A percentile compares a stretch with the other conserved stretches of the same genome.
Conservation (phyloP, 2,113 vertebrate genomes). For the Chionis minor region DNA sequence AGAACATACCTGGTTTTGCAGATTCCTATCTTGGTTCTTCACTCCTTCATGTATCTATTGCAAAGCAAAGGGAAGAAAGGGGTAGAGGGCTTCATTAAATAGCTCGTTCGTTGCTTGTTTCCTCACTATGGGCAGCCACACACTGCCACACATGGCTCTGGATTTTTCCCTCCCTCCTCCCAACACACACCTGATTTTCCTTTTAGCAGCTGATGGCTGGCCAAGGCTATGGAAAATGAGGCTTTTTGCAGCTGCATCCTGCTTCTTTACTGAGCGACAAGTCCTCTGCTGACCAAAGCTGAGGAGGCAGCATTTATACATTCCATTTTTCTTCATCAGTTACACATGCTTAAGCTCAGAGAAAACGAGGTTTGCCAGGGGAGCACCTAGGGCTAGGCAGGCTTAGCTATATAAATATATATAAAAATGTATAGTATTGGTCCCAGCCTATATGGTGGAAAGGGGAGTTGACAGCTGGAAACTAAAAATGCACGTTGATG, state of each 20-base stretch:
- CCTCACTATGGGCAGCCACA: rapidly evolving
- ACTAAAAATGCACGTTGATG: too few relatives aligned
- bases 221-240: neutral
- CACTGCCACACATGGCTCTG: neutral
- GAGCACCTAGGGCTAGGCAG: neutral
- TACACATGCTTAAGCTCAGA: neutral
- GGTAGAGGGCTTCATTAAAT: neutral
- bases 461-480: neutral
- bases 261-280: neutral
- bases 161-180: neutral
- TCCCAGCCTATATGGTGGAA: neutral
- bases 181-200: neutral
- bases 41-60: rapidly evolving
- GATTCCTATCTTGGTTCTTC: neutral
- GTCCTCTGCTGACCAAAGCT: rapidly evolving
- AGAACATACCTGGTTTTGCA: neutral
- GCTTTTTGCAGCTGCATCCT: neutral
- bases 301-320: neutral
- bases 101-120: neutral
- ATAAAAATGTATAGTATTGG: rapidly evolving
- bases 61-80: neutral
- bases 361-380: neutral
- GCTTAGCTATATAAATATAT: rapidly evolving
- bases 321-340: neutral
- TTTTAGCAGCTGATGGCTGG: neutral